Base-by-base conservation (phyloP, 2,888 invertebrate species). In the Epinotia ramella region DNA sequence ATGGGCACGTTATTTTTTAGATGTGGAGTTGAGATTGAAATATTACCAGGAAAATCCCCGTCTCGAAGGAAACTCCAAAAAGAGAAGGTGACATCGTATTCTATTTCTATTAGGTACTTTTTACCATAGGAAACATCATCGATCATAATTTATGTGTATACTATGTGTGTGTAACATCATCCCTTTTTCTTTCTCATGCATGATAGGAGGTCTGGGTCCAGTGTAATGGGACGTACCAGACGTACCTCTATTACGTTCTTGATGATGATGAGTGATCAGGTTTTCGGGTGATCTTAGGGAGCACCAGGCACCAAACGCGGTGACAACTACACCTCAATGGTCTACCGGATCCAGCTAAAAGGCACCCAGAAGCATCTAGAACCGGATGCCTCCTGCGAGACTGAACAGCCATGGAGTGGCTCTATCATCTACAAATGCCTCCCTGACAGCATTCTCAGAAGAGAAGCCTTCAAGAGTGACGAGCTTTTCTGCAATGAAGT, bases 281-380 rank as follows among this genome's bases (percentile, higher is more conserved):
- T 53, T 53, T n/a, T n/a, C 5, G 53, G 53, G 53, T n/a, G n/a
- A n/a, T 53, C 44, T 12, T 79, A 97, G 95, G 95, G 96, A 77
- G 95, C 96, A 18, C 96, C 95, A 4, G 97, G 96, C n/a, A 96
- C 97, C 0, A 96, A 96, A 75, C 93, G 96, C 70, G 97, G 97
- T 0, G 97, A 97, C 83, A 97, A 97, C 87, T 97, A 97, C 84
- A 97, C 96, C 0, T 96, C 97, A 11, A 96, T 96, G 94, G 91
- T 97, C 9, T 97, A 96, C 87, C 95, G 97, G 16, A 94, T 96
- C 73, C 91, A 95, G 0, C 88, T 96, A 3, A 95, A 94, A 80
- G 97, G 97, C 0, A 81, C 81, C 5, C 87, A 87, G 18, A 91
- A 90, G 74, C 84, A 86, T 49, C 77, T 80, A 0, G 87, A 87